Evolutionary conservation across 2,888 invertebrate species (phyloP).

Genomic region (Cataglyphis albicans): DNA sequence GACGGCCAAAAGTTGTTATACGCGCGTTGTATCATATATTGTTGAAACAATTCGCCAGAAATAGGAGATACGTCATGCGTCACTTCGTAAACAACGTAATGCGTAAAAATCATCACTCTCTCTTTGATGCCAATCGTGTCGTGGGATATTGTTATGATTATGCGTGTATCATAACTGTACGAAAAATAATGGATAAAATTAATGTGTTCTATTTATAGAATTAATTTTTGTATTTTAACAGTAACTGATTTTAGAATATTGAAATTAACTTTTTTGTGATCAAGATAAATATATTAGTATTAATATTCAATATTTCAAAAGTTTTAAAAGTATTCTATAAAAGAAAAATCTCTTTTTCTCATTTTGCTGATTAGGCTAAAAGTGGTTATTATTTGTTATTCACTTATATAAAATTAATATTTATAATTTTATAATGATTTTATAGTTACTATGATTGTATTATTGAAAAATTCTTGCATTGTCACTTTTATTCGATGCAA

Average conservation of each 20-base stretch:
- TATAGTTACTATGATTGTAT: not conserved
- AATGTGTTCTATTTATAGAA: not conserved
- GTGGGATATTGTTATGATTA: not conserved
- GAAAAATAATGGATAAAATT: not conserved
- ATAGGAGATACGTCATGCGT: constrained; percentile 28
- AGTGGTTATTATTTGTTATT: not conserved
- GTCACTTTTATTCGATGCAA: not conserved
- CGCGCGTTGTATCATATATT: not conserved
- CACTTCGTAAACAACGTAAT: constrained; percentile 14
- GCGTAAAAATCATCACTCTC: constrained; percentile 6
- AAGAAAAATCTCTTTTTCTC: not conserved
- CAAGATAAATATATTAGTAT: not conserved
- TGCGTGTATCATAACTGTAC: not conserved
- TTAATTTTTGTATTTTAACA: not conserved
- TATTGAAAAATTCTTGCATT: not conserved
- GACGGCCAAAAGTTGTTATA: constrained; percentile 29
- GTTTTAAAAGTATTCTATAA: not conserved
- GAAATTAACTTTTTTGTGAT: not conserved
- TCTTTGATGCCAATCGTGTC: not conserved
- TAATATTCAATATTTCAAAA: not conserved
- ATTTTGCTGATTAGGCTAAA: not conserved
- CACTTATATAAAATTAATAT: not conserved
- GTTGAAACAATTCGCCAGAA: constrained; percentile 42
- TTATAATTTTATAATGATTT: not conserved
- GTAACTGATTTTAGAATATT: not conserved